Evolutionary conservation across 2,113 vertebrate species (phyloP), one percentile per base, ranked within the genome.

Genomic region (Hydropotes inermis): DNA sequence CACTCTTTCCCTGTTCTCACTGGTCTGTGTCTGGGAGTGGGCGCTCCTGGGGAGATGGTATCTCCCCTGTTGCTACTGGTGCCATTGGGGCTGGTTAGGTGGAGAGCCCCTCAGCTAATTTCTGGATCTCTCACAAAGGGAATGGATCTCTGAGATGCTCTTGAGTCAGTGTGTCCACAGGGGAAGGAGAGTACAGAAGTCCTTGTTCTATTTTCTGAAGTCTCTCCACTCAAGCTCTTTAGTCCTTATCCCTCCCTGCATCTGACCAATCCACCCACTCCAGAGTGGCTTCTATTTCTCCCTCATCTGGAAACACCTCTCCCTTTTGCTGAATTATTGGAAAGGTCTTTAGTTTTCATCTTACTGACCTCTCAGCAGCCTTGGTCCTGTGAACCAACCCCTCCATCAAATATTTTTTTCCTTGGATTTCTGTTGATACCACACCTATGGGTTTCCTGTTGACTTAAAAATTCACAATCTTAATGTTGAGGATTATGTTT

Each of bases 21-120:
- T 50, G 19, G 4, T 5, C 28, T 4, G 8, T 45, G 1, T 27
- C 58, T n/a, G 19, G 9, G 2, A 1, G 33, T 5, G 14, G 15
- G 23, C 2, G 47, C 16, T n/a, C 50, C 13, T 50, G 33, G 50
- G 1, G 2, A 82, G 33, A 57, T 3, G 6, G 8, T n/a, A 55
- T 30, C 8, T 50, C 52, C 2, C 16, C 47, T n/a, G 83, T 67
- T 79, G n/a, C 27, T 60, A 21, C 45, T 61, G n/a, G 36, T 88
- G 30, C 60, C 43, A 50, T 7, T 70, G 27, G 10, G 52, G 5
- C 36, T 50, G 21, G 50, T 55, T 70, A 11, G 25, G 27, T 70
- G 3, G 17, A 79, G 43, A 61, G 54, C 36, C 36, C 64, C 54
- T 57, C 23, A 17, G 3, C 14, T 39, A 87, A 19, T 43, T 83